These are phyloP conservation scores for Tetropium fuscum DNA, from an alignment of 2,888 invertebrate species.

Conservation along the genomic window DNA sequence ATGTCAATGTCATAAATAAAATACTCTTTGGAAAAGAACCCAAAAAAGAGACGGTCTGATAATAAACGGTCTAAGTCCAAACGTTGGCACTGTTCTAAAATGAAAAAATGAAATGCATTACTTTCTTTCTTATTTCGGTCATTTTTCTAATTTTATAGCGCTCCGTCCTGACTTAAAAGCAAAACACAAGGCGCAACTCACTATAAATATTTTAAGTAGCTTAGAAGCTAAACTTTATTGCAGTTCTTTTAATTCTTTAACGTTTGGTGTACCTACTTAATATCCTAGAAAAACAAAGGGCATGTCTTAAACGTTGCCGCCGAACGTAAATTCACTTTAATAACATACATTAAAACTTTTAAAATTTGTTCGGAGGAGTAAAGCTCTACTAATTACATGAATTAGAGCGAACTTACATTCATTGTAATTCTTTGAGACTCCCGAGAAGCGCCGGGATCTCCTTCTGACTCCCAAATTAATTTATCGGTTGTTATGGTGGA, in stretches of 20 bases:
- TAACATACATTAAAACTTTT: conserved; percentile 65
- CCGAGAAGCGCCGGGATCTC: conserved; percentile 40
- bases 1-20: too few species aligned
- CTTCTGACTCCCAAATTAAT: conserved; percentile 55
- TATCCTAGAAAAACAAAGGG: conserved; percentile 46
- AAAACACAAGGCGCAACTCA: conserved; percentile 21
- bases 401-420: conserved; percentile 64
- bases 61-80: too few species aligned
- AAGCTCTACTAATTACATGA: conserved; percentile 65
- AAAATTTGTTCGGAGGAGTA: conserved; percentile 62
- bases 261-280: conserved; percentile 43
- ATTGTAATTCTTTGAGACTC: conserved; percentile 63
- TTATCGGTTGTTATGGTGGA: conserved; percentile 52
- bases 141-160: too few species aligned
- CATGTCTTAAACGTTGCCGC: conserved; percentile 49
- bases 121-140: too few species aligned
- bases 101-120: too few species aligned
- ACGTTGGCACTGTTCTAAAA: too few species aligned
- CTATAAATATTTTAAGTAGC: conserved; percentile 36
- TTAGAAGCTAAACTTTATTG: conserved; percentile 34
- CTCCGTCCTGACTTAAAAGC: too few species aligned
- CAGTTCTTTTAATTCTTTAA: conserved; percentile 40
- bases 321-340: conserved; percentile 63
- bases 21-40: too few species aligned
- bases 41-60: too few species aligned